These are phyloP conservation scores for Gobius niger DNA, from an alignment of 2,113 vertebrate species.

Conservation along the genomic window DNA sequence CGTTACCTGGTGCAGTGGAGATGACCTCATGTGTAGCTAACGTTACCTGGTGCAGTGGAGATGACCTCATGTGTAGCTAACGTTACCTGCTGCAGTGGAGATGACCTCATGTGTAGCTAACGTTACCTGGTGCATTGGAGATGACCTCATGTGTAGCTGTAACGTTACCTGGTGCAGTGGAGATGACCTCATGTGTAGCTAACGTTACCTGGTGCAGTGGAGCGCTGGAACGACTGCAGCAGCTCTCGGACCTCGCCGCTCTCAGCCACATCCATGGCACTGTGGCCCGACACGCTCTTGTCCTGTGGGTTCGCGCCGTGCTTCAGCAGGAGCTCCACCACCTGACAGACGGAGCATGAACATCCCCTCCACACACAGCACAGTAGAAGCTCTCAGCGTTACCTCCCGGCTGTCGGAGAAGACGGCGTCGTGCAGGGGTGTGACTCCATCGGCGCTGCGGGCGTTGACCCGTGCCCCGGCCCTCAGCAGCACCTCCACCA, in stretches of 20 bases:
- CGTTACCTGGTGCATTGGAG: too few species aligned
- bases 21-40: too few species aligned
- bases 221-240: constrained; percentile 54
- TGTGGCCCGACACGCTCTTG: constrained; percentile 65
- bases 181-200: too few species aligned
- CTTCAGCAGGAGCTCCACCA: constrained; percentile 77
- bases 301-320: constrained; percentile 78
- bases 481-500: constrained; percentile 79
- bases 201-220: constrained; percentile 28
- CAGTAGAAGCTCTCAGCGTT: background rate
- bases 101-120: too few species aligned
- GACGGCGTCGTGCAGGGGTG: constrained; percentile 83
- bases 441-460: constrained; percentile 71
- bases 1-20: too few species aligned
- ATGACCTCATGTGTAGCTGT: too few species aligned
- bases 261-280: constrained; percentile 70
- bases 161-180: too few species aligned
- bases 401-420: constrained; percentile 78
- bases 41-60: too few species aligned
- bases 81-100: too few species aligned
- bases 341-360: constrained; percentile 58
- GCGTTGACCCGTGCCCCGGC: constrained; percentile 80
- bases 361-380: background rate
- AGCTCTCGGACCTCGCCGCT: constrained; percentile 75
- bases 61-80: too few species aligned